Conservation (phyloP, 1,140 invertebrate genomes). For the Cepaea nemoralis region DNA sequence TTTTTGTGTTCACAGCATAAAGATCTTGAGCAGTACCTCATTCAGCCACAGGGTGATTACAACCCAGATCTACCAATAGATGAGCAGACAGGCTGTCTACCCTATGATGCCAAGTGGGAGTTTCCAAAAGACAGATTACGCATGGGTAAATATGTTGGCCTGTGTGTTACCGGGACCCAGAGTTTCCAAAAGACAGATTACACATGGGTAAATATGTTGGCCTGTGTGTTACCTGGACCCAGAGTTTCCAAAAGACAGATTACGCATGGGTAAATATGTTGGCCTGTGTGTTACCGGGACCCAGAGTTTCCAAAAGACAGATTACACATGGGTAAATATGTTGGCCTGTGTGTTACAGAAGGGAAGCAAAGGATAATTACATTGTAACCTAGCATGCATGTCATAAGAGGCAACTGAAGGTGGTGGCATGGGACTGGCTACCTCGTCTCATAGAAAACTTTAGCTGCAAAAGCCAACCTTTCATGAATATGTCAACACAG, state of each 20-base stretch:
- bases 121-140: constrained; percentile 87
- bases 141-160: constrained; percentile 81
- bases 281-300: too few relatives aligned
- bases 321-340: constrained; percentile 83
- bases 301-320: constrained; percentile 90
- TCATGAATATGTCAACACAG: too few relatives aligned
- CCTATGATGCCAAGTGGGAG: constrained; percentile 91
- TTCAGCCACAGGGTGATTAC: constrained; percentile 75
- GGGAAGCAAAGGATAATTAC: too few relatives aligned
- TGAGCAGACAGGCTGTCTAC: constrained; percentile 91
- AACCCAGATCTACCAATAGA: constrained; percentile 90
- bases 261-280: constrained; percentile 83
- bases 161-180: too few relatives aligned
- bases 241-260: constrained; percentile 88
- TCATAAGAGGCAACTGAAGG: too few relatives aligned
- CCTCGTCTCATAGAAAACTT: too few relatives aligned
- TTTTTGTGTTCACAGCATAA: constrained; percentile 55
- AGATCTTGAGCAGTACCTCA: constrained; percentile 64
- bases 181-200: constrained; percentile 88
- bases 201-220: constrained; percentile 83
- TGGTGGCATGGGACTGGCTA: too few relatives aligned
- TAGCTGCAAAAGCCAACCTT: too few relatives aligned
- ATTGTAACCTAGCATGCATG: too few relatives aligned
- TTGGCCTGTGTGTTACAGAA: too few relatives aligned
- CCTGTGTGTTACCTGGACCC: too few relatives aligned